Conservation (phyloP, 2,797 vertebrate species). For the Manis javanica region DNA sequence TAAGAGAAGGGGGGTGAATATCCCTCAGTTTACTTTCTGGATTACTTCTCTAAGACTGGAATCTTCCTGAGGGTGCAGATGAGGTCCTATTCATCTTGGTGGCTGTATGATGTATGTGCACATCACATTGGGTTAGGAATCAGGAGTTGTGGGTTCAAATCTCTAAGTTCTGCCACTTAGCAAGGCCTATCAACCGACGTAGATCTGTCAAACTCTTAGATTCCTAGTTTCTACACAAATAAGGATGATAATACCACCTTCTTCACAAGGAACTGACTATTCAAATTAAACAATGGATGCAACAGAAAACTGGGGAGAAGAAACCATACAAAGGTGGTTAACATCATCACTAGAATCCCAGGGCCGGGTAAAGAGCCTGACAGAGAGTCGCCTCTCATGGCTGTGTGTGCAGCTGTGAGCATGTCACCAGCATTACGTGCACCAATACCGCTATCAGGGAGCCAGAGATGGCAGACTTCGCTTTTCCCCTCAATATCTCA, state of each 20-base stretch:
- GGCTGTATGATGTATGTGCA: accelerated
- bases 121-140: accelerated
- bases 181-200: background rate
- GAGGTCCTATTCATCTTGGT: accelerated
- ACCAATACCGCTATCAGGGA: too few relatives aligned
- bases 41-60: background rate
- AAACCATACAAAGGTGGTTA: background rate
- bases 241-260: background rate
- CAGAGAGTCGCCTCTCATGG: accelerated
- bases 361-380: background rate
- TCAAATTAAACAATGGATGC: background rate
- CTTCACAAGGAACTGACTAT: background rate
- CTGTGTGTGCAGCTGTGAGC: accelerated
- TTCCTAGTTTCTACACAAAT: background rate
- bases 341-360: too few relatives aligned
- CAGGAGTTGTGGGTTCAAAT: background rate
- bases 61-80: accelerated
- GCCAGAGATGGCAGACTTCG: background rate
- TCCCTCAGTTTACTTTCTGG: background rate
- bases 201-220: background rate
- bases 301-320: background rate
- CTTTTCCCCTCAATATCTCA: background rate
- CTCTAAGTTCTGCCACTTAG: background rate
- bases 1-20: accelerated
- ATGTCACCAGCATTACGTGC: accelerated